phyloP scores from a whole-genome alignment of 2,888 invertebrate species.

The Heliconius hortense region DNA sequence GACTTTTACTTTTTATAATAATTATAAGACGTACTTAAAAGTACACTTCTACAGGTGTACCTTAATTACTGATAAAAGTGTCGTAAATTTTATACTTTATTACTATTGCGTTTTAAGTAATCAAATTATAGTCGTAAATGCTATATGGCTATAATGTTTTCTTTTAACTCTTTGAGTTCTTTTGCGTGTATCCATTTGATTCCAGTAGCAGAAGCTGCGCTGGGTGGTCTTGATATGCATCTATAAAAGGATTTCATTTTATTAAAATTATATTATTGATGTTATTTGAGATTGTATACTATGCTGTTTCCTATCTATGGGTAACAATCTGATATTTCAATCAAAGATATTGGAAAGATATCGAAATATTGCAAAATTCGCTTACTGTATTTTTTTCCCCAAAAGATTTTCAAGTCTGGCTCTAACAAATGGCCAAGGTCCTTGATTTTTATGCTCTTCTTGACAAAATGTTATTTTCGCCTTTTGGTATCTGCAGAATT shows the following conservation, averaged over 20 bases:
- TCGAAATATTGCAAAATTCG: conserved; percentile 10
- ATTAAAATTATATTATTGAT: neutral
- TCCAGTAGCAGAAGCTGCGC: conserved; percentile 72
- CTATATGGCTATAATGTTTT: conserved; percentile 42
- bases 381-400: conserved; percentile 66
- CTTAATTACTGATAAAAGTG: conserved; percentile 3
- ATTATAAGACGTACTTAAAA: neutral
- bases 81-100: conserved; percentile 16
- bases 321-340: neutral
- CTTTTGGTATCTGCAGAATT: conserved; percentile 86
- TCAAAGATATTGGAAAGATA: neutral
- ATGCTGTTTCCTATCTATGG: neutral
- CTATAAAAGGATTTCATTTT: conserved; percentile 47
- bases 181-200: conserved; percentile 72
- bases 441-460: conserved; percentile 95
- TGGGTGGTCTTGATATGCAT: conserved; percentile 62
- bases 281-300: neutral
- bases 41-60: neutral
- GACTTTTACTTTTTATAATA: neutral
- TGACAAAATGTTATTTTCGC: conserved; percentile 90
- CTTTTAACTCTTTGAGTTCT: conserved; percentile 59
- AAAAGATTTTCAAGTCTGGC: conserved; percentile 84
- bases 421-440: conserved; percentile 89
- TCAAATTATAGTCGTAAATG: conserved; percentile 15
- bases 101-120: conserved; percentile 12